Evolutionary conservation across 2,797 vertebrate genomes (phyloP).

Genomic region (Coccyzus lansbergi): DNA sequence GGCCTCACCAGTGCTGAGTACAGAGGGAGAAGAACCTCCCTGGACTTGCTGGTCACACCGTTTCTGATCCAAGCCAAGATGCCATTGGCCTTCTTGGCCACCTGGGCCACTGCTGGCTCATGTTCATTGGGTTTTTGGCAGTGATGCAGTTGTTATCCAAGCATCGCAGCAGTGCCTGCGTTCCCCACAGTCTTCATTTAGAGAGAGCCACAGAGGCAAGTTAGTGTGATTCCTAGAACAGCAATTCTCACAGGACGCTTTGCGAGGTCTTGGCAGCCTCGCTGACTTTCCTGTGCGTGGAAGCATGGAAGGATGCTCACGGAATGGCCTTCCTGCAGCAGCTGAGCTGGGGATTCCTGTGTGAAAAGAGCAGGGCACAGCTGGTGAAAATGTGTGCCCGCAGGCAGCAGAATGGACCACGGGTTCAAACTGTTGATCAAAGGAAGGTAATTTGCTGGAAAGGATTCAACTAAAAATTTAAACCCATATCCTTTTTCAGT

Average conservation of each 20-base stretch:
- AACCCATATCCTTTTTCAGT: not conserved
- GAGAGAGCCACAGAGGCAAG: not conserved
- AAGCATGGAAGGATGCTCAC: not conserved
- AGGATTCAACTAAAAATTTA: not conserved
- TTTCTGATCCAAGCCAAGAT: too few relatives aligned
- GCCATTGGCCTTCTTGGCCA: too few relatives aligned
- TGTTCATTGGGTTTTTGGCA: too few relatives aligned
- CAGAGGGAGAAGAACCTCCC: too few relatives aligned
- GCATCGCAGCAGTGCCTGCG: not conserved
- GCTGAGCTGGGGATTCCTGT: not conserved
- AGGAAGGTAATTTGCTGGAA: not conserved
- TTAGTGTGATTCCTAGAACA: not conserved
- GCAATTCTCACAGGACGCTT: not conserved
- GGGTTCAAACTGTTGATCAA: not conserved
- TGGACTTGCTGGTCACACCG: too few relatives aligned
- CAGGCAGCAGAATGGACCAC: not conserved
- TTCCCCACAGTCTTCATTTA: not conserved
- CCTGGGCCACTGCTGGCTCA: too few relatives aligned
- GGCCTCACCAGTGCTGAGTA: too few relatives aligned
- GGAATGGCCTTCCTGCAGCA: fast-evolving
- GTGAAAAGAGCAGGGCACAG: not conserved
- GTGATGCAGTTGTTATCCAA: not conserved
- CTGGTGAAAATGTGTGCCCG: not conserved
- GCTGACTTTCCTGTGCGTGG: not conserved
- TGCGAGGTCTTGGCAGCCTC: not conserved